A percentile compares a stretch with the other conserved stretches of the same genome.
Conservation (phyloP, 2,113 vertebrate species). For the Heterotilapia buettikoferi region DNA sequence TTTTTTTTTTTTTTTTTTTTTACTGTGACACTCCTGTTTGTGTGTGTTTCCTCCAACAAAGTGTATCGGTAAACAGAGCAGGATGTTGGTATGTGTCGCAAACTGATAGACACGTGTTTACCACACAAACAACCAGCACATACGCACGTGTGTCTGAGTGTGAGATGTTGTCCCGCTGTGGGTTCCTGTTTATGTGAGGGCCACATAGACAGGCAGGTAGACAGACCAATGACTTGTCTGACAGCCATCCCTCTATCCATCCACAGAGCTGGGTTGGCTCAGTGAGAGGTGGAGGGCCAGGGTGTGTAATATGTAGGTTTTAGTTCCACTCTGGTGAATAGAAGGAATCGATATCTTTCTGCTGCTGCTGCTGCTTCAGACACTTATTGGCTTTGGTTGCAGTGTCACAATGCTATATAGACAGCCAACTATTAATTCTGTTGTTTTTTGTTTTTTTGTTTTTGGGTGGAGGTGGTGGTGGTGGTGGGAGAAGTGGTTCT, state of each 20-base stretch:
- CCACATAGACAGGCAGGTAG: slow-evolving; percentile 23
- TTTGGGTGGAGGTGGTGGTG: neutral
- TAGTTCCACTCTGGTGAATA: slow-evolving; percentile 70
- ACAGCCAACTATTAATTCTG: slow-evolving; percentile 64
- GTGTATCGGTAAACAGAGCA: slow-evolving; percentile 30
- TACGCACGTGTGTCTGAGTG: neutral
- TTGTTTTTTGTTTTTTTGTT: neutral
- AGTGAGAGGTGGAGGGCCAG: slow-evolving; percentile 41
- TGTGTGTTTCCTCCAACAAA: neutral
- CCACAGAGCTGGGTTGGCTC: slow-evolving; percentile 10
- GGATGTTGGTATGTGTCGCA: slow-evolving; percentile 21
- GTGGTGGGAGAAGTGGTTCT: neutral
- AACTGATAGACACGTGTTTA: slow-evolving; percentile 32
- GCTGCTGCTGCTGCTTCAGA: slow-evolving; percentile 60
- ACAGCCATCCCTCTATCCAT: slow-evolving; percentile 7
- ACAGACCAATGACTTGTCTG: slow-evolving; percentile 39
- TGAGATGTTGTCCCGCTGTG: neutral
- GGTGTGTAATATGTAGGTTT: slow-evolving; percentile 67
- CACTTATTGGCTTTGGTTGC: slow-evolving; percentile 66
- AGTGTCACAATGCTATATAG: slow-evolving; percentile 62
- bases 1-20: neutral
- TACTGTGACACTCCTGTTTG: neutral
- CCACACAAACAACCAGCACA: slow-evolving; percentile 23
- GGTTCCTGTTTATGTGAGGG: slow-evolving; percentile 11
- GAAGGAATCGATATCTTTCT: slow-evolving; percentile 62